Conservation (phyloP, 2,113 vertebrate genomes). For the Furnarius figulus region DNA sequence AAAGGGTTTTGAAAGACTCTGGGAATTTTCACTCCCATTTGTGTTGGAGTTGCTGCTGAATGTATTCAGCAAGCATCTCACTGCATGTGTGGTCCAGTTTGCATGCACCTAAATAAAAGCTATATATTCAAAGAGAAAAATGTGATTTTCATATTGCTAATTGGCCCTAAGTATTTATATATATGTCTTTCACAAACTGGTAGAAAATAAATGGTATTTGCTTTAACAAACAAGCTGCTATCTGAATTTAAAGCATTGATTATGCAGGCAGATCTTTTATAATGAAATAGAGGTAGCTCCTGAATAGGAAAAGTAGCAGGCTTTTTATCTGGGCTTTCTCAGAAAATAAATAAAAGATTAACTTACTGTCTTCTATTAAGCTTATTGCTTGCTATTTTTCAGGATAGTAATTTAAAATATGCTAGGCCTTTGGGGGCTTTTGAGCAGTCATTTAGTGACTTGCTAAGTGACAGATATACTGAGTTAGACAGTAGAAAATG, state of each 20-base stretch:
- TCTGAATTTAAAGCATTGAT: neutral
- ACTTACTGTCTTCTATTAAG: neutral
- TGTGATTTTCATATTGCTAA: neutral
- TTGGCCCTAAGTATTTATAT: neutral
- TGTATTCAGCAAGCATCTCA: neutral
- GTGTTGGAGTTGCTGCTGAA: neutral
- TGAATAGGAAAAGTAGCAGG: neutral
- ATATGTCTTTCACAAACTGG: neutral
- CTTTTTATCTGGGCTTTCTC: neutral
- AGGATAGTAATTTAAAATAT: neutral
- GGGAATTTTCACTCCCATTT: neutral
- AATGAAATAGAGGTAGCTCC: neutral
- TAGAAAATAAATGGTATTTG: neutral
- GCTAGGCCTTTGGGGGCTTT: neutral
- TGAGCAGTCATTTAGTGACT: neutral
- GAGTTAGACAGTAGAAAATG: neutral
- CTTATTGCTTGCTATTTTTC: neutral
- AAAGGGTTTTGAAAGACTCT: neutral
- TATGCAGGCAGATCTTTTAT: neutral
- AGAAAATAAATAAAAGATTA: constrained; percentile 1
- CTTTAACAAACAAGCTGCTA: neutral
- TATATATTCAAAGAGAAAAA: neutral
- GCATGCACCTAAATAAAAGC: neutral
- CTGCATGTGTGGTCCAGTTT: neutral
- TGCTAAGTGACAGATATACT: neutral